Conservation (phyloP, 2,113 vertebrate species). For the Hemibagrus wyckioides region DNA sequence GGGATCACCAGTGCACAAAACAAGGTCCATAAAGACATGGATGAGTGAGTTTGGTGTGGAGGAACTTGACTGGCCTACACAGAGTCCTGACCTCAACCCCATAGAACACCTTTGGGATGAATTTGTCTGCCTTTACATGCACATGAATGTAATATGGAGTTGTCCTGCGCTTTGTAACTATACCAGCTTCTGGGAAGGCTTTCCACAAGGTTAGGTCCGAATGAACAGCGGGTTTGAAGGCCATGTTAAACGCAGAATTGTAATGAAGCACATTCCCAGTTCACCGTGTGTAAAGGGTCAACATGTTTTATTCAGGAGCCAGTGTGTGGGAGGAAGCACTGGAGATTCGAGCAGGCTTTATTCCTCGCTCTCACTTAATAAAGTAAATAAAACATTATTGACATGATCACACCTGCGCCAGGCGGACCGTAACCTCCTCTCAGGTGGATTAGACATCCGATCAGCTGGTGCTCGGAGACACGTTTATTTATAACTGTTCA, state of each 20-base stretch:
- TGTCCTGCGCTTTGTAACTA: no score
- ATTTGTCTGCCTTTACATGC: no score
- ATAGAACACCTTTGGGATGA: no score
- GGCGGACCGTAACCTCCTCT: not conserved
- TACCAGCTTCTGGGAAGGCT: not conserved
- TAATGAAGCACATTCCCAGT: slow-evolving; percentile 40
- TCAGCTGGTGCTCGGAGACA: not conserved
- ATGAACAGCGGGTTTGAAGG: slow-evolving; percentile 24
- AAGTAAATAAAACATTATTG: slow-evolving; percentile 42
- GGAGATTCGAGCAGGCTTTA: slow-evolving; percentile 28
- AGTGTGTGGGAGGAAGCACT: slow-evolving; percentile 9
- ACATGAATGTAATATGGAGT: no score
- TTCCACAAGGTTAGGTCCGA: no score
- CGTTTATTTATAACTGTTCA: not conserved
- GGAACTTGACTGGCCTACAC: no score
- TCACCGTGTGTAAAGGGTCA: slow-evolving; percentile 14
- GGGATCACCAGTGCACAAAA: no score
- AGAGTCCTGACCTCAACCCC: no score
- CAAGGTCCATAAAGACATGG: no score
- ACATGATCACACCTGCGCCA: slow-evolving; percentile 32
- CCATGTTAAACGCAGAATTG: slow-evolving; percentile 43
- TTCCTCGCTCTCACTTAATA: slow-evolving; percentile 36
- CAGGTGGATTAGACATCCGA: not conserved
- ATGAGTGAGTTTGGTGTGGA: no score
- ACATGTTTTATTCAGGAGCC: slow-evolving; percentile 54